Base-by-base conservation (phyloP, 1,140 invertebrate species). In the Aphidius ervi region DNA sequence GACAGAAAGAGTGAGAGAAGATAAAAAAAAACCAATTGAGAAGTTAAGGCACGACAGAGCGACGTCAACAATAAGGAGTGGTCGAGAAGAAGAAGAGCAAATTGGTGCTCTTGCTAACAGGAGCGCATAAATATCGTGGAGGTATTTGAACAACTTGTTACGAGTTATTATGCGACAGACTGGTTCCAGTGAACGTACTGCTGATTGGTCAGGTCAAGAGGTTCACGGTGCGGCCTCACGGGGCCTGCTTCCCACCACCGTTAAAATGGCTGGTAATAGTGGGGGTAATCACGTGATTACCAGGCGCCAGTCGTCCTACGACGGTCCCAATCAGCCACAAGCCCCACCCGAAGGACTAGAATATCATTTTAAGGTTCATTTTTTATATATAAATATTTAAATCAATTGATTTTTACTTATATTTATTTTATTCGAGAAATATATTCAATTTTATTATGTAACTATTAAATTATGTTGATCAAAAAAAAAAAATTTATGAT, bases 81-180 rank as follows among this genome's bases (percentile, higher is more conserved):
- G 77, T 68, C 74, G 73, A 78, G 76, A 78, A 78, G 77, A 79
- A 79, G 77, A 79, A 79, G 77, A 79, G 77, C 76, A 79, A 79
- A 78, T 78, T 79, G 76, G 77, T 79, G 76, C 77, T 79, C 76
- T 65, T 67, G 49, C 68, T 73, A 78, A 50, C 71, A 76, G 78
- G 75, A 63, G 58, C 61, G 46, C 70, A 79, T 75, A 67, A 77
- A 56, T 58, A 20, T 20, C 37, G 67, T 70, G 71, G 74, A 72
- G 56, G 71, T 63, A 37, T 57, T 63, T 57, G 5, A 39, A 16
- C 10, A n/a, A 7, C 9, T 37, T 69, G 70, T 58, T 59, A 63
- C 63, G 64, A 65, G 65, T 64, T 64, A 60, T 40, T 42, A 16
- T 16, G 16, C 63, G 67, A 60, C 65, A 65, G 65, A 68, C 65